Evolutionary conservation across 2,797 vertebrate genomes (phyloP).

Genomic region (Molossus molossus): DNA sequence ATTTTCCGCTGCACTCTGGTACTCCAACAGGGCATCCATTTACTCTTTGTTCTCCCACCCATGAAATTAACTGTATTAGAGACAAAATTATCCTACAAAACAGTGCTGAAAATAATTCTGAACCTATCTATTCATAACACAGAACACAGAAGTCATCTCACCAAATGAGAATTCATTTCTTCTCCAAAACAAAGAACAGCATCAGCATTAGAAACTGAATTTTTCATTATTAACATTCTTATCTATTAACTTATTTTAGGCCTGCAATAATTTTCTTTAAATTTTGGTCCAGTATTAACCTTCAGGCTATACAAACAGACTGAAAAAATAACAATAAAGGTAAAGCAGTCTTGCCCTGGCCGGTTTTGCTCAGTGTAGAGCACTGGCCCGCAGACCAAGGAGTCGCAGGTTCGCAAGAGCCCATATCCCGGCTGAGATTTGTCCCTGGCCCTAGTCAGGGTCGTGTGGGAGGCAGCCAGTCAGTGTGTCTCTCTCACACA

Average conservation of each 20-base stretch:
- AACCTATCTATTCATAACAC: conserved; percentile 20
- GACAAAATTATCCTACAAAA: conserved; percentile 72
- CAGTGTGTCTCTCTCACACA: no score
- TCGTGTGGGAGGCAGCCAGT: no score
- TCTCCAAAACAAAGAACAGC: conserved; percentile 1
- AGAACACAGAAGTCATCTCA: not conserved
- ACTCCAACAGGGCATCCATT: conserved; percentile 59
- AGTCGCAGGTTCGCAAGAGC: no score
- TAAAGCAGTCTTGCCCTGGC: not conserved
- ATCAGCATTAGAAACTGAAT: not conserved
- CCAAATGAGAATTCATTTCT: not conserved
- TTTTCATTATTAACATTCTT: not conserved
- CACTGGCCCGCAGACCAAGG: no score
- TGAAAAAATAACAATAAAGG: conserved; percentile 36
- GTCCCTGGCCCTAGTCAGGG: no score
- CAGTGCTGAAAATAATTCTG: conserved; percentile 75
- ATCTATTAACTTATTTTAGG: not conserved
- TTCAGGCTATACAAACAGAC: not conserved
- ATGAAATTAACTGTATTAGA: conserved; percentile 80
- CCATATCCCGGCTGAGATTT: no score
- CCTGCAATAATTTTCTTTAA: not conserved
- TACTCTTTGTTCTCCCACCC: conserved; percentile 79
- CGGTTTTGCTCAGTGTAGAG: no score
- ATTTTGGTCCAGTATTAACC: not conserved
- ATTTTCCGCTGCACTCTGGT: conserved; percentile 70